These are phyloP conservation scores for Ellobium chinense DNA, from an alignment of 2,888 invertebrate genomes.

Conservation along the genomic window DNA sequence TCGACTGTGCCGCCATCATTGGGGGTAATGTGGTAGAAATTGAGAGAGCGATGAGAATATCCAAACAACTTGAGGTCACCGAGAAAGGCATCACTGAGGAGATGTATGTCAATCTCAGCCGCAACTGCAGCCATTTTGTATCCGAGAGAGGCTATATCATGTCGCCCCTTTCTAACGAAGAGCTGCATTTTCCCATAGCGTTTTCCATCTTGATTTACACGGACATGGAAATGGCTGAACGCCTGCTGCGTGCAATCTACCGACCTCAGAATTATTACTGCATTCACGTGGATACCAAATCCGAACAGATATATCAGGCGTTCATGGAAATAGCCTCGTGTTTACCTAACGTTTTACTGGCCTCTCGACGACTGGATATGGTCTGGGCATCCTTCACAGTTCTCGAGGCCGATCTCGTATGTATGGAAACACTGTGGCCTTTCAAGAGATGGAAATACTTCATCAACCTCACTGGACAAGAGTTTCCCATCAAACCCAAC, in stretches of 20 bases:
- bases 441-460: constrained; percentile 53
- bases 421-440: constrained; percentile 35
- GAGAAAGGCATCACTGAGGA: not conserved
- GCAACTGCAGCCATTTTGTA: not conserved
- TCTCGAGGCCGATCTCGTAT: constrained; percentile 26
- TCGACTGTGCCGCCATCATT: constrained; percentile 31
- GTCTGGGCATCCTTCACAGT: constrained; percentile 31
- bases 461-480: constrained; percentile 74
- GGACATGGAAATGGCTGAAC: constrained; percentile 39
- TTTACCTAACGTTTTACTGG: constrained; percentile 19
- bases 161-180: constrained; percentile 23
- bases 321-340: constrained; percentile 13
- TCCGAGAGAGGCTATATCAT: constrained; percentile 27
- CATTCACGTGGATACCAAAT: constrained; percentile 32
- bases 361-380: constrained; percentile 1
- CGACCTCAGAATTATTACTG: constrained; percentile 42
- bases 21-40: constrained; percentile 26
- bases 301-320: not conserved
- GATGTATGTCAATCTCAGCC: not conserved
- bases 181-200: constrained; percentile 29
- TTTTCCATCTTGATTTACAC: constrained; percentile 27
- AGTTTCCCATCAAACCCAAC: constrained; percentile 75
- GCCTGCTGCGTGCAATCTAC: constrained; percentile 30
- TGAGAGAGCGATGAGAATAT: not conserved
- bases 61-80: not conserved